Percentiles rank a stretch among this genome's conserved stretches.
phyloP scores from a whole-genome alignment of 1,140 invertebrate species.

The Dreissena polymorpha region DNA sequence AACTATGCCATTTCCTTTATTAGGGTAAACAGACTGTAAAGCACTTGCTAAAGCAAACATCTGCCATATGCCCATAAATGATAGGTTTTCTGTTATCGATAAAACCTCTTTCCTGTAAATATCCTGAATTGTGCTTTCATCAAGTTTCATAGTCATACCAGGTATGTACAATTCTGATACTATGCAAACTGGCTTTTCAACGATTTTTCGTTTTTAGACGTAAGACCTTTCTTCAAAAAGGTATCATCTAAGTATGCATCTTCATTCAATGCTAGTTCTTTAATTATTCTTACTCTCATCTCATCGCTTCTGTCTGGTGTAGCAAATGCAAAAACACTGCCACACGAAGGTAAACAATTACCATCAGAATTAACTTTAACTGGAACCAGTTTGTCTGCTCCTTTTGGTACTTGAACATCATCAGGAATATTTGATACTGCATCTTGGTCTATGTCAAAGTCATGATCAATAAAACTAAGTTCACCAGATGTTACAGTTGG shows the following conservation, averaged over 20 bases:
- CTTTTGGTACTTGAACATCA: slow-evolving; percentile 18
- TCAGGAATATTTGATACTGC: background rate
- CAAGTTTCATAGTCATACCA: slow-evolving; percentile 12
- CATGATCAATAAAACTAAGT: background rate
- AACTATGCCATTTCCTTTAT: slow-evolving; percentile 15
- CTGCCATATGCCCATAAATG: slow-evolving; percentile 41
- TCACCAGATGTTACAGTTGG: slow-evolving; percentile 12
- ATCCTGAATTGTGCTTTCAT: background rate
- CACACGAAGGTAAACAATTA: slow-evolving; percentile 32
- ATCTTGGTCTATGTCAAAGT: slow-evolving; percentile 18
- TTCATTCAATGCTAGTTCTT: slow-evolving; percentile 20
- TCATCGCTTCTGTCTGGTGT: background rate
- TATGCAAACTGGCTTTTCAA: background rate
- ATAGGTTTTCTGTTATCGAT: slow-evolving; percentile 22
- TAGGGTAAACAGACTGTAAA: slow-evolving; percentile 16
- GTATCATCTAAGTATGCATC: slow-evolving; percentile 12
- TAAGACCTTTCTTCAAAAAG: background rate
- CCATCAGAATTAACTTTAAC: slow-evolving; percentile 17
- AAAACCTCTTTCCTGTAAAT: slow-evolving; percentile 15
- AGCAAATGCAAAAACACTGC: slow-evolving; percentile 19
- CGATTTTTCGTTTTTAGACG: background rate
- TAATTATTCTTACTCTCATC: slow-evolving; percentile 7
- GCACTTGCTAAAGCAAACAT: slow-evolving; percentile 16
- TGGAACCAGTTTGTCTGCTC: slow-evolving; percentile 9
- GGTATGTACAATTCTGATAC: slow-evolving; percentile 22